These are phyloP conservation scores for Sporophila hypoxantha DNA, from an alignment of 2,113 vertebrate genomes.

Conservation along the genomic window DNA sequence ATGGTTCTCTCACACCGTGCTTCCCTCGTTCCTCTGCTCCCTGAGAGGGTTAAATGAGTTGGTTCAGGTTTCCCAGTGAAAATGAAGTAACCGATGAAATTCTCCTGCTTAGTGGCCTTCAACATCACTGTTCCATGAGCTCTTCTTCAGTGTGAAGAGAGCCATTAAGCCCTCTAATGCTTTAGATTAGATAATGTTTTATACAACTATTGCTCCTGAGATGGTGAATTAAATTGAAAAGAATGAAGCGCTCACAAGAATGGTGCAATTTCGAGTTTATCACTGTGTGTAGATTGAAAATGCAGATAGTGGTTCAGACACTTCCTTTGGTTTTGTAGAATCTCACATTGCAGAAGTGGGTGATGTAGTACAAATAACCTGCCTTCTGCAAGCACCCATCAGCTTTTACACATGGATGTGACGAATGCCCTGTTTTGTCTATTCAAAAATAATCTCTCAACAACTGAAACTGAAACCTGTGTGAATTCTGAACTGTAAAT, in stretches of 20 bases:
- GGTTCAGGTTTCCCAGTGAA: neutral
- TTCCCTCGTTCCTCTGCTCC: neutral
- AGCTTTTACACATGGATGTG: neutral
- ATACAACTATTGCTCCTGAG: neutral
- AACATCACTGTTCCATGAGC: neutral
- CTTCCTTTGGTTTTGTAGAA: neutral
- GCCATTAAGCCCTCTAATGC: neutral
- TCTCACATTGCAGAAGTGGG: neutral
- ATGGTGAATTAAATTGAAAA: neutral
- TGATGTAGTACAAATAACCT: neutral
- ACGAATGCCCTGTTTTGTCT: neutral
- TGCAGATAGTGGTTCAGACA: neutral
- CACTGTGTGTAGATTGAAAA: neutral
- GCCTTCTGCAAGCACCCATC: neutral
- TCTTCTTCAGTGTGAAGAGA: neutral
- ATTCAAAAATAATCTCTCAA: neutral
- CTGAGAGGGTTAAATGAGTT: neutral
- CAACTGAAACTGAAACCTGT: neutral
- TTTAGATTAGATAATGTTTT: neutral
- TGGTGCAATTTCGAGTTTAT: neutral
- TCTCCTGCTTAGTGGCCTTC: neutral
- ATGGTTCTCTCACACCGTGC: neutral
- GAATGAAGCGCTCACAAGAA: neutral
- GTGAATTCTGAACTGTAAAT: conserved; percentile 29
- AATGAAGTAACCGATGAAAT: neutral